Evolutionary conservation across 2,797 vertebrate genomes (phyloP), one percentile per base, ranked within the genome.

Genomic region (Adrianichthys oophorus): DNA sequence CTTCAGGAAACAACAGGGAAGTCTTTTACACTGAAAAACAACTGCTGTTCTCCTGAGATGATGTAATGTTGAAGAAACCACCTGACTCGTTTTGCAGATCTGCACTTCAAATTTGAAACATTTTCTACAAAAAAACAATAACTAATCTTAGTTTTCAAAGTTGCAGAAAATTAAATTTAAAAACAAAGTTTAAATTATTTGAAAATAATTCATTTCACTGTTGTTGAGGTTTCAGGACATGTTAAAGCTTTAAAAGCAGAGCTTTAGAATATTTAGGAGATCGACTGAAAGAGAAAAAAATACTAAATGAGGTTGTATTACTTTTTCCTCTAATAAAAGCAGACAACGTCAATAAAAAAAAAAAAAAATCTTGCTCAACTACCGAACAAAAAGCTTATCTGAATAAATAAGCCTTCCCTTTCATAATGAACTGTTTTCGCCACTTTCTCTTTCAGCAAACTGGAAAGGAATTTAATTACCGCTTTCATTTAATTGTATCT

Each of bases 401-500:
- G 32, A 12, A 37, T 37, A 37, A 37, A 37, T 37, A 37, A 12
- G 32, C 13, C 32, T 37, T 37, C 32, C 32, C 32, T 41, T 17
- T 44, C 10, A 29, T 37, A n/a, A 47, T 50, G 12, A 52, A 53
- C 64, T 43, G 29, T 59, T 62, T 63, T n/a, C 15, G 26, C 1
- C 0, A 3, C 13, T 3, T 18, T 48, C 0, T 56, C 68, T 12
- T 62, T 60, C 12, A 12, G 15, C 48, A 16, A 65, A 53, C 16
- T 24, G 41, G 21, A 16, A 57, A 40, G 7, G 26, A 19, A 42
- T 59, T 41, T 55, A 58, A 62, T 63, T 10, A 43, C 12, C 32
- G 5, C 65, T 63, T 65, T 16, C 0, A 10, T n/a, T 66, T 12
- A 41, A 52, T 60, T 57, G 41, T 43, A 53, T 55, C 48, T 45